Conservation (phyloP, 2,113 vertebrate genomes). For the mouse (Mus musculus) region DNA sequence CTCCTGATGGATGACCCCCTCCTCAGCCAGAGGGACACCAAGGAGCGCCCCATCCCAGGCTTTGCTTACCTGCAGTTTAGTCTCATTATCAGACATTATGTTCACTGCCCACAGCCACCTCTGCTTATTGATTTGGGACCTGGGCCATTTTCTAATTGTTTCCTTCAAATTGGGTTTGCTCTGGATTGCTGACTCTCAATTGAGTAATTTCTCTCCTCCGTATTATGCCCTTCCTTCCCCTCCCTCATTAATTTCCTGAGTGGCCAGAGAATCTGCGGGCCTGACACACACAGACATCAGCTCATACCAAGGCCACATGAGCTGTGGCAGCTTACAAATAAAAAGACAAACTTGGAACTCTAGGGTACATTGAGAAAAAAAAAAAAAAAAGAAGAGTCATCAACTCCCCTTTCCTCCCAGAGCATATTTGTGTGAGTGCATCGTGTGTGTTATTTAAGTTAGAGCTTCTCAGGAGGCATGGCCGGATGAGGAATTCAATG, state of each 20-base stretch:
- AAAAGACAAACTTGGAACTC: slow-evolving; percentile 2
- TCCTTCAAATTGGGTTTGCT: slow-evolving; percentile 76
- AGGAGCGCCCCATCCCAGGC: not conserved
- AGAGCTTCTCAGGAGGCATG: slow-evolving; percentile 50
- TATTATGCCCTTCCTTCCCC: not conserved
- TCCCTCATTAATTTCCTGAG: slow-evolving; percentile 54
- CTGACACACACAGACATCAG: slow-evolving; percentile 22
- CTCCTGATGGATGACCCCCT: slow-evolving; percentile 60
- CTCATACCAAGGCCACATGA: slow-evolving; percentile 20
- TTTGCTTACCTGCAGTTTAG: slow-evolving; percentile 65
- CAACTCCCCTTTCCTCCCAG: not conserved
- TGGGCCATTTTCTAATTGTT: slow-evolving; percentile 78
- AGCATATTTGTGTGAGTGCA: not conserved
- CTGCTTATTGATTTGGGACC: slow-evolving; percentile 82
- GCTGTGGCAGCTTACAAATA: not conserved
- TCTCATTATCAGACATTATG: slow-evolving; percentile 65
- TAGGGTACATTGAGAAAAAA: not conserved
- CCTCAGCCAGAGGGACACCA: slow-evolving; percentile 6
- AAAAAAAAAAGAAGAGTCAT: not conserved
- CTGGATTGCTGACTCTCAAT: slow-evolving; percentile 69
- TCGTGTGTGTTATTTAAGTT: slow-evolving; percentile 2
- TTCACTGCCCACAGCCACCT: slow-evolving; percentile 65
- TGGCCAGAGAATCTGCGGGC: not conserved
- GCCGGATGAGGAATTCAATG: slow-evolving; percentile 54
- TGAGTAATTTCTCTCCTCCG: slow-evolving; percentile 66